phyloP scores from a whole-genome alignment of 2,888 invertebrate genomes.

The Caradrina kadenii region DNA sequence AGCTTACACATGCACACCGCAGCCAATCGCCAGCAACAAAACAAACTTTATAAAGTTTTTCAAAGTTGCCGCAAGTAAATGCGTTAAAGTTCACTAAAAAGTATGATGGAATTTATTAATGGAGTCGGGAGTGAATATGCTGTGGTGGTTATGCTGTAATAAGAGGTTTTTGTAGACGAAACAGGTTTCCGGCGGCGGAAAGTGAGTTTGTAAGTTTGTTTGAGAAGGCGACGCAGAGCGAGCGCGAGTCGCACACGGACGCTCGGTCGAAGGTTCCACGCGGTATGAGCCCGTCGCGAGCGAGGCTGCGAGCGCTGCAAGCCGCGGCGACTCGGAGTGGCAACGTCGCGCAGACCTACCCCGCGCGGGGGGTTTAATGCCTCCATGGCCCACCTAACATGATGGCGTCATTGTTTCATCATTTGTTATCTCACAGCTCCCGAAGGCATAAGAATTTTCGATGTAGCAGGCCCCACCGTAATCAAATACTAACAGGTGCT shows the following conservation, averaged over 20 bases:
- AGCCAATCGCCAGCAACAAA: conserved; percentile 73
- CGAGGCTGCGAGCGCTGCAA: conserved; percentile 58
- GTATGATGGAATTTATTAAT: conserved; percentile 64
- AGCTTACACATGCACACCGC: conserved; percentile 79
- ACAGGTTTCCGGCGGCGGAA: conserved; percentile 82
- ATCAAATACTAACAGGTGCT: conserved; percentile 54
- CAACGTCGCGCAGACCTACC: conserved; percentile 79
- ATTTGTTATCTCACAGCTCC: conserved; percentile 79
- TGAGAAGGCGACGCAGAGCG: conserved; percentile 70
- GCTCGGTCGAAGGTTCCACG: conserved; percentile 79
- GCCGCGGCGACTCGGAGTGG: conserved; percentile 74
- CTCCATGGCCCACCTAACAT: conserved; percentile 75
- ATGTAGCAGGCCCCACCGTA: conserved; percentile 25
- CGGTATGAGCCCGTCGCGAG: conserved; percentile 70
- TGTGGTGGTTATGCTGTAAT: conserved; percentile 70
- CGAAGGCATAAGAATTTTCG: conserved; percentile 71
- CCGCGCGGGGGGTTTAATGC: conserved; percentile 73
- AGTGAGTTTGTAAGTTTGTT: conserved; percentile 85
- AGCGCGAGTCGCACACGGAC: conserved; percentile 74
- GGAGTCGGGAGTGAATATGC: conserved; percentile 71
- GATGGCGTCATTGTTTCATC: conserved; percentile 82
- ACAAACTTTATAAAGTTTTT: conserved; percentile 84
- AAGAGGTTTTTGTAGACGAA: conserved; percentile 73
- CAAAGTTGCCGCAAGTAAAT: conserved; percentile 73
- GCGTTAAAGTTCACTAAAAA: conserved; percentile 68